phyloP scores from a whole-genome alignment of 2,888 invertebrate species.

The Galerucella calmariensis region DNA sequence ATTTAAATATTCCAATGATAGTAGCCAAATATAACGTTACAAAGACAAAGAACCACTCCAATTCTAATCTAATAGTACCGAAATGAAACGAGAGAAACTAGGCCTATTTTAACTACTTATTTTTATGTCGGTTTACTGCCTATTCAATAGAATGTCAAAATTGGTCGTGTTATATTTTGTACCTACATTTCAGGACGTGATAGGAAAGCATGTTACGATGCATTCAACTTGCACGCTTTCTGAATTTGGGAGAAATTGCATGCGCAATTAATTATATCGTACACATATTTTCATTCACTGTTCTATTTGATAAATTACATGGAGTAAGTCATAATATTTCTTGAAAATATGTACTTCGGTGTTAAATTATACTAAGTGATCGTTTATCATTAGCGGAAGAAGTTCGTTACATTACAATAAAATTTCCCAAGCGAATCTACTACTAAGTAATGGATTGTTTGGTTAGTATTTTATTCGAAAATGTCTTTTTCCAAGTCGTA shows the following conservation, averaged over 20 bases:
- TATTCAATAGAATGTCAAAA: slow-evolving; percentile 2
- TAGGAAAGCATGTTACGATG: slow-evolving; percentile 5
- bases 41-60: no score
- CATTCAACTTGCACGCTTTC: slow-evolving; percentile 29
- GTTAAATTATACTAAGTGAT: slow-evolving; percentile 3
- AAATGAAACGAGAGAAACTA: no score
- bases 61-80: no score
- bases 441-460: no score
- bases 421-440: background rate
- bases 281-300: slow-evolving; percentile 11
- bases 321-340: background rate
- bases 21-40: no score
- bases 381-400: slow-evolving; percentile 1
- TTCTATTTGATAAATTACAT: slow-evolving; percentile 18
- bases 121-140: background rate
- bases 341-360: background rate
- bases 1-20: no score
- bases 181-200: background rate
- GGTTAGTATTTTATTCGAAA: background rate
- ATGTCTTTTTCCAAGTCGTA: no score
- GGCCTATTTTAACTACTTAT: background rate
- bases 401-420: background rate
- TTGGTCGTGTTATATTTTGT: slow-evolving; percentile 6
- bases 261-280: slow-evolving; percentile 10
- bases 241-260: slow-evolving; percentile 31